phyloP scores from a whole-genome alignment of 2,888 invertebrate genomes.

The Noctua janthe region DNA sequence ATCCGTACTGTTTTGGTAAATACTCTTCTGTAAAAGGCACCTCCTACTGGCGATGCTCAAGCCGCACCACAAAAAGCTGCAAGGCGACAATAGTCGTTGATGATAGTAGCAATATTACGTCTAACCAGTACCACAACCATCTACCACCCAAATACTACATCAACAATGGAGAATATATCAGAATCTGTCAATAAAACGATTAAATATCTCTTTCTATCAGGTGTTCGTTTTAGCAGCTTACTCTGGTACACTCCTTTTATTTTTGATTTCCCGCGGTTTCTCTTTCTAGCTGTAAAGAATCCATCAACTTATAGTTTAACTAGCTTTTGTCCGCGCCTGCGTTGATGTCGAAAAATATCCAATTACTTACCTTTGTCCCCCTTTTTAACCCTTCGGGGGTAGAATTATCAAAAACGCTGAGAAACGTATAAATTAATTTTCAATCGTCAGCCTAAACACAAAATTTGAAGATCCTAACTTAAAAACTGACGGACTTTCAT shows the following conservation, averaged over 20 bases:
- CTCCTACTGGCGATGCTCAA: constrained; percentile 16
- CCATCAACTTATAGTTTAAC: too few relatives aligned
- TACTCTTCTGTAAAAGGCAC: background rate
- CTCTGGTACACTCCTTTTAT: background rate
- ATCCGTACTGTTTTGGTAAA: background rate
- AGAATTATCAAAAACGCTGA: too few relatives aligned
- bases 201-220: background rate
- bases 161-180: constrained; percentile 41
- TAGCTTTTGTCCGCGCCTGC: too few relatives aligned
- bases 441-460: too few relatives aligned
- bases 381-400: too few relatives aligned
- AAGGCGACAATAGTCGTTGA: constrained; percentile 36
- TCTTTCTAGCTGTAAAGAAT: background rate
- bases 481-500: too few relatives aligned
- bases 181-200: background rate
- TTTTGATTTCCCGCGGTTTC: background rate
- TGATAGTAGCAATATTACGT: constrained; percentile 1
- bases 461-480: too few relatives aligned
- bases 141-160: constrained; percentile 28
- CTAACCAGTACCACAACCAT: constrained; percentile 23
- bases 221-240: background rate
- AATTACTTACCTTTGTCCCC: too few relatives aligned
- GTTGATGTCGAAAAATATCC: too few relatives aligned
- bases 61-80: constrained; percentile 15
- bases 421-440: too few relatives aligned